Base-by-base conservation (phyloP, 2,888 invertebrate species). In the Drosophila kuntzei region DNA sequence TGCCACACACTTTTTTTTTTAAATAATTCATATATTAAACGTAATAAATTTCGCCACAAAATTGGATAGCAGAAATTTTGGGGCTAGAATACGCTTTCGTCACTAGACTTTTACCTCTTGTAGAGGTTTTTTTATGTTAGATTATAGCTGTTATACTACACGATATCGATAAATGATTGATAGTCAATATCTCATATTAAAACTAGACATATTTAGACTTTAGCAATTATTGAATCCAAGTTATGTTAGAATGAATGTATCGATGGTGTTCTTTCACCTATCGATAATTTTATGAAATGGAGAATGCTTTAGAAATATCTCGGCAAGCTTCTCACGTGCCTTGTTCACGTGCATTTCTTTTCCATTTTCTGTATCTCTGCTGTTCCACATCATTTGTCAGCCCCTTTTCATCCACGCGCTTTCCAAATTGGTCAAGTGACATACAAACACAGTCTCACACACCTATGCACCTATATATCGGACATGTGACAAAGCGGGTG, bases 381-480 rank as follows among this genome's bases (percentile, higher is more conserved):
- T 32, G 20, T 32, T 36, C 22, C 27, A 41, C 29, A 63, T 18
- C 32, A 37, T 6, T 63, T 25, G 20, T 5, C 47, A 49, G 39
- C 60, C 68, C 47, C 34, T 12, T 62, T 39, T 57, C 57, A 39
- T 39, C 74, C 74, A 72, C 58, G 58, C 61, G 58, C 53, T 41
- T 54, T 41, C 43, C 68, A 60, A 69, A 66, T 60, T 69, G 79
- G 69, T 78, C 75, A 78, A 76, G 32, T 76, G 75, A 76, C 75
- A 75, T 14, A 75, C 34, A 66, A 71, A 55, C 36, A 57, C 41
- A 29, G 16, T 37, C 20, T 44, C 37, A 55, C 32, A 47, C 37
- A 41, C 27, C 39, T 32, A 27, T 25, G 36, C 27, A 59, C 53
- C 39, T 27, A 36, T 14, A 43, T 37, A 22, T 9, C 14, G 47